Conservation (phyloP, 2,113 vertebrate species). For the Desmodus rotundus region DNA sequence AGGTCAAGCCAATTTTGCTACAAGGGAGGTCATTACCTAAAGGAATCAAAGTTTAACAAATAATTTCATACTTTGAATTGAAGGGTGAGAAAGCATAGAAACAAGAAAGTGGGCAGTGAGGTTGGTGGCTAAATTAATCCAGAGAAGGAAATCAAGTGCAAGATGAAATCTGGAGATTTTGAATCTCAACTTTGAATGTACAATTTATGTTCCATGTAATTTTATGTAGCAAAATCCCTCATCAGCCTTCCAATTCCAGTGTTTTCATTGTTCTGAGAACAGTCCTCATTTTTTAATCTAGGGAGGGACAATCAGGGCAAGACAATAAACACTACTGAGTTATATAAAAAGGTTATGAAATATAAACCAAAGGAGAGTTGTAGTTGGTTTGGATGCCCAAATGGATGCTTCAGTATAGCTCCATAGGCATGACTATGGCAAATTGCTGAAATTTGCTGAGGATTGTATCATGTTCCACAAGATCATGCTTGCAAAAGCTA, state of each 20-base stretch:
- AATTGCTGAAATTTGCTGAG: background rate
- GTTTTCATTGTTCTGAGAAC: background rate
- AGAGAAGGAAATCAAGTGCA: background rate
- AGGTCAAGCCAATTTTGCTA: background rate
- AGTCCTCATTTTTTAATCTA: background rate
- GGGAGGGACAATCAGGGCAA: background rate
- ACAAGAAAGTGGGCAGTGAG: background rate
- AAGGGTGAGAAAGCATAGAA: background rate
- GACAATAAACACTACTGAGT: background rate
- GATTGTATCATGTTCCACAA: background rate
- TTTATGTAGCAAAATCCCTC: background rate
- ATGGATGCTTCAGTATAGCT: background rate
- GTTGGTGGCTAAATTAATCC: background rate
- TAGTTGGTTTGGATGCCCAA: background rate
- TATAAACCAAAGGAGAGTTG: background rate
- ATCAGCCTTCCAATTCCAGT: background rate
- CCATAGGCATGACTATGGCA: background rate
- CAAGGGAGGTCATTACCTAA: background rate
- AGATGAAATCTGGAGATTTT: background rate
- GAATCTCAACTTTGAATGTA: background rate
- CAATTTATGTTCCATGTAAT: background rate
- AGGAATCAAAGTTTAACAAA: conserved; percentile 29
- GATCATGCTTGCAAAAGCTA: background rate
- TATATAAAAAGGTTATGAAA: conserved; percentile 9
- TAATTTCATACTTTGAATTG: background rate